Evolutionary conservation across 2,113 vertebrate species (phyloP), one percentile per base, ranked within the genome.

Genomic region (Ageneiosus marmoratus): DNA sequence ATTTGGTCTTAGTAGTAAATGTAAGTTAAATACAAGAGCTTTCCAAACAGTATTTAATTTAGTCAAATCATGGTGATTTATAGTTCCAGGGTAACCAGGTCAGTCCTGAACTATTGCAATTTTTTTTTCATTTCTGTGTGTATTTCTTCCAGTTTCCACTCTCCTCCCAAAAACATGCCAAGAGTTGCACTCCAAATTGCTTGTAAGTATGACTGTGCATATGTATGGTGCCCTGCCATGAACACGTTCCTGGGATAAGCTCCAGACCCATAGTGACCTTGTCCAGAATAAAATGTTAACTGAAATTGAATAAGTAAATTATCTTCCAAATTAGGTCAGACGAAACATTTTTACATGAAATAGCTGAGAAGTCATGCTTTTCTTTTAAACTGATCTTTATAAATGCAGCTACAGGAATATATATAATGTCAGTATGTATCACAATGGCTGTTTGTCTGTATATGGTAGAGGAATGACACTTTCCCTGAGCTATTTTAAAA

Each of bases 381-480:
- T 44, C 18, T 24, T 69, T 41, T 69, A 41, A 13, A 69, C 11
- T n/a, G 16, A 46, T 48, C 6, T 72, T 27, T 48, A 22, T 72
- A 10, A 22, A 55, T 24, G 18, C 8, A 50, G 15, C 8, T 51
- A 5, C 29, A 53, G 15, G 5, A 65, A 32, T 27, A 27, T 73
- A 48, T 27, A 27, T 7, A 60, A 24, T 56, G 37, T 53, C 20
- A 34, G 27, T 46, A 29, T 58, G 55, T 58, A 50, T 69, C 62
- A 76, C 51, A 56, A 58, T 58, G 22, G 22, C 32, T 78, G 55
- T 18, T 46, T 78, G 76, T 78, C 34, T 27, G 34, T 46, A 27
- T 55, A 58, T 60, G 55, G 55, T 78, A 27, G 24, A 78, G 34
- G 55, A 60, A 78, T 44, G 65, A 51, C 6, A 53, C 5, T 77